Percentiles rank a stretch among this genome's conserved stretches.
These are phyloP conservation scores for Aporophyla lueneburgensis DNA, from an alignment of 2,888 invertebrate species.

Conservation along the genomic window DNA sequence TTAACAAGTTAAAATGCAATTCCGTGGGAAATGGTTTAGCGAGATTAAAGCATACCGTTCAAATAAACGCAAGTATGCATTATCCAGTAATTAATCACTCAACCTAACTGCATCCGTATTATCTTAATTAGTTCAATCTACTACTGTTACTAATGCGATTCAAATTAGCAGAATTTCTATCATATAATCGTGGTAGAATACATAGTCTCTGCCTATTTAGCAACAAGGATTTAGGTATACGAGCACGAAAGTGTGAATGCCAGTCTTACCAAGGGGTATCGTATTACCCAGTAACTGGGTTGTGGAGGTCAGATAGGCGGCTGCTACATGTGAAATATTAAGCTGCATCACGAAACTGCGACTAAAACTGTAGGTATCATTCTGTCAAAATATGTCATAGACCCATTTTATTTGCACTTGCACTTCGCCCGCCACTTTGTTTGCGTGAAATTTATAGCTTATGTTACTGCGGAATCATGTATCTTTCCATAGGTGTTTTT, in stretches of 20 bases:
- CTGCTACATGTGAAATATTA: not conserved
- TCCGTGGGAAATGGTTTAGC: not conserved
- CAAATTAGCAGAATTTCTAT: slow-evolving; percentile 11
- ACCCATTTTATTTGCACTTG: not conserved
- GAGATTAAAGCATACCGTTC: slow-evolving; percentile 13
- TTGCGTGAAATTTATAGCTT: too few relatives aligned
- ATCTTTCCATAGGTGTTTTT: too few relatives aligned
- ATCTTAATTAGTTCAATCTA: slow-evolving; percentile 36
- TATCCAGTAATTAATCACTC: slow-evolving; percentile 39
- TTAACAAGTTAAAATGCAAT: slow-evolving; percentile 8
- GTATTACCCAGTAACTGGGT: too few relatives aligned
- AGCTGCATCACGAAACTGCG: too few relatives aligned
- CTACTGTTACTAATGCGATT: not conserved
- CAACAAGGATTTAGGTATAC: not conserved
- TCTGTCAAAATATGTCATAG: not conserved
- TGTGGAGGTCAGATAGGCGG: too few relatives aligned
- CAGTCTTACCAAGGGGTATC: too few relatives aligned
- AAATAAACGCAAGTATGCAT: slow-evolving; percentile 24
- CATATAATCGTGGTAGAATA: not conserved
- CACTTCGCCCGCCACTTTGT: too few relatives aligned
- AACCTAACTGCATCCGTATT: not conserved
- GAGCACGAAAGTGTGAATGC: too few relatives aligned
- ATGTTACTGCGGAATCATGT: too few relatives aligned
- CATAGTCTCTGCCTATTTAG: not conserved
- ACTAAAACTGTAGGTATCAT: not conserved